Evolutionary conservation across 2,797 vertebrate genomes (phyloP), one percentile per base, ranked within the genome.

Genomic region (Echiichthys vipera): DNA sequence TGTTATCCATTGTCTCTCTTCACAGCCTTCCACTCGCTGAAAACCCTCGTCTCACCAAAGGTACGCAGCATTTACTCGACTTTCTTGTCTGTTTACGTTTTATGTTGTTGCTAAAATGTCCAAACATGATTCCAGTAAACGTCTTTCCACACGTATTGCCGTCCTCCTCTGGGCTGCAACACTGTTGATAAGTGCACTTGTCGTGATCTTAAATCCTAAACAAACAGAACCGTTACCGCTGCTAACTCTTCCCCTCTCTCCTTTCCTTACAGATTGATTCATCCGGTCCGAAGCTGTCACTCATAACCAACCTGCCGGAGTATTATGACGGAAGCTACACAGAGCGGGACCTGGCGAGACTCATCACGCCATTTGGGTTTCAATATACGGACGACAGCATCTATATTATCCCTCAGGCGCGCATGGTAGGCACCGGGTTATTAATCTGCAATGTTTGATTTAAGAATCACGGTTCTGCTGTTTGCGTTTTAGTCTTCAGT

Each of bases 281-380:
- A 0, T 0, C 4, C 1, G 0, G 0, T 3, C n/a, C 2, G 2
- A 77, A 3, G 3, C 1, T 39, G 25, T 0, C 92, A 37, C 1
- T 84, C 4, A 55, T 93, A 3, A 62, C 29, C 7, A 30, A 80
- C 46, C 67, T 93, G 24, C 91, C 90, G 0, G 0, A 0, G 3
- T 55, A 65, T 4, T 0, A 0, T 0, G 4, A 57, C 0, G 10
- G 40, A 32, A 5, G 24, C 54, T 91, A 92, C 75, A 78, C 71
- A 0, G 82, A 89, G 64, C 4, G 40, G 0, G 78, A 92, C 5
- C 0, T 93, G 0, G 69, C 25, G 15, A 0, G 46, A 0, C 9
- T 83, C 5, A 58, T 93, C 5, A 0, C 1, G 2, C 77, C 20
- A 0, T 83, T 70, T 14, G 83, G 89, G 4, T 89, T 88, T 20